Base-by-base conservation (phyloP, 2,888 invertebrate genomes). In the Andrena bicolor region DNA sequence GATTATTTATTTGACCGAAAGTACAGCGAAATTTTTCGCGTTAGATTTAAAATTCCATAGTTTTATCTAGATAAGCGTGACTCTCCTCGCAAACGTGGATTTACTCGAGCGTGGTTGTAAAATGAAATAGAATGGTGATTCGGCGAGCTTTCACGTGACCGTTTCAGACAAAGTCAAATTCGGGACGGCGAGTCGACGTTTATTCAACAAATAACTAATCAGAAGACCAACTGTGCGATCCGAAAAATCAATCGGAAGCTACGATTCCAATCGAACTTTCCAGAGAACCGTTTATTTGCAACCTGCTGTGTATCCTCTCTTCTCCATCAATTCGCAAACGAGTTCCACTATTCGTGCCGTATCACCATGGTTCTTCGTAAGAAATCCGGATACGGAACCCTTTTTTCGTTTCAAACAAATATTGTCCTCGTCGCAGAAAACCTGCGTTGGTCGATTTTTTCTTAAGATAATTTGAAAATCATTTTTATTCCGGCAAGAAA, bases 181-280 rank as follows among this genome's bases (percentile, higher is more conserved):
- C n/a, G 49, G 53, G 28, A n/a, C 61, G 49, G 32, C 49, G 30
- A 49, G 20, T 2, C 26, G 58, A 68, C 48, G 75, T 86, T 84
- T 77, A 75, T 76, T 72, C 80, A 70, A 75, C 87, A 84, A 86
- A 86, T 83, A 86, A 86, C 58, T 82, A 82, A 83, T 86, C 82
- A 77, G 83, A 77, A 70, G 32, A n/a, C 8, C n/a, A 48, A 20
- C 26, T 28, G 30, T 4, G 8, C n/a, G n/a, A 13, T 8, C 30
- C 20, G n/a, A 60, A 74, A 78, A 78, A 78, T 66, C 73, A 82
- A 82, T 78, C 70, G 48, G 41, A 20, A 56, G 26, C 28, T 28
- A 26, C 53, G 66, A 68, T 66, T 56, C 41, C 23, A 23, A 8
- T n/a, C 13, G 65, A n/a, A 16, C 30, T 23, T 26, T 28, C 23